A percentile compares a stretch with the other conserved stretches of the same genome.
Evolutionary conservation across 2,797 vertebrate species (phyloP).

Genomic region (Microctenopoma stevenorrisi): DNA sequence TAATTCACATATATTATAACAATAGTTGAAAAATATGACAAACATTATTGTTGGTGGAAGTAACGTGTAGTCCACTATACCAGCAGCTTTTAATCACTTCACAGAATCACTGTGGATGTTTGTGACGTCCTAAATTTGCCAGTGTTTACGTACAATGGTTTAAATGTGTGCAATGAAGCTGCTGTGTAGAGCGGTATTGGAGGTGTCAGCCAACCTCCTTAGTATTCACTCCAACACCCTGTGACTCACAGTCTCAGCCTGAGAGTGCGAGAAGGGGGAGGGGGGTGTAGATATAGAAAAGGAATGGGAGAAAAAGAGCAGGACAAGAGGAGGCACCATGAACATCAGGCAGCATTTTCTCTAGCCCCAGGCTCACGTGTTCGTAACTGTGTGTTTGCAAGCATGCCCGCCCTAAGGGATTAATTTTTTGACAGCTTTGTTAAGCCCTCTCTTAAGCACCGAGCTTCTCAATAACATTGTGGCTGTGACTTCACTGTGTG

Average conservation of each 20-base stretch:
- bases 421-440: slow-evolving; percentile 81
- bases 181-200: slow-evolving; percentile 68
- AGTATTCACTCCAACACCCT: slow-evolving; percentile 85
- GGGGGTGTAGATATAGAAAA: slow-evolving; percentile 42
- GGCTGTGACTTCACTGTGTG: slow-evolving; percentile 55
- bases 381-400: slow-evolving; percentile 71
- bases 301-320: slow-evolving; percentile 49
- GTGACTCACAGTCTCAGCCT: slow-evolving; percentile 81
- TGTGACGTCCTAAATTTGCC: slow-evolving; percentile 37
- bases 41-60: not conserved
- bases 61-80: slow-evolving; percentile 35
- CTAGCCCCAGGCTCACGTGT: slow-evolving; percentile 73
- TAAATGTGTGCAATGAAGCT: slow-evolving; percentile 61
- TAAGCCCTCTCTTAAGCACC: slow-evolving; percentile 68
- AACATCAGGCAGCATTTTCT: slow-evolving; percentile 70
- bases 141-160: slow-evolving; percentile 61
- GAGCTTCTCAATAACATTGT: slow-evolving; percentile 60
- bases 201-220: slow-evolving; percentile 81
- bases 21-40: no score
- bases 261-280: slow-evolving; percentile 56
- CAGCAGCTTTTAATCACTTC: slow-evolving; percentile 35
- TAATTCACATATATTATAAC: not conserved
- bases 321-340: slow-evolving; percentile 62
- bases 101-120: slow-evolving; percentile 32
- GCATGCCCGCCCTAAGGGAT: slow-evolving; percentile 72